Evolutionary conservation across 2,888 invertebrate species (phyloP).

Genomic region (Melinaea menophilus): DNA sequence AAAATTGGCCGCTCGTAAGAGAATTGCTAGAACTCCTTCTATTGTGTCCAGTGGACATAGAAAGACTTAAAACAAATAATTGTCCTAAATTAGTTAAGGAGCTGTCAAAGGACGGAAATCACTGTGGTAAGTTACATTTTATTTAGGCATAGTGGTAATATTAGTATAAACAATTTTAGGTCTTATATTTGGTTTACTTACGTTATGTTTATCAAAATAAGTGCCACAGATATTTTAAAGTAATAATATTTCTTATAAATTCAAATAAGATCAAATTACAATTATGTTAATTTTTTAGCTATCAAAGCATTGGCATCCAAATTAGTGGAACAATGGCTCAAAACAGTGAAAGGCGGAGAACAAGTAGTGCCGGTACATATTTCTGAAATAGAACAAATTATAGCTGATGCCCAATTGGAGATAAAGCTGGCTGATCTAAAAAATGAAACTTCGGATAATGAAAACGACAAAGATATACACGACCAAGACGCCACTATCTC

Average conservation of each 20-base stretch:
- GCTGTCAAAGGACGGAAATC: conserved; percentile 88
- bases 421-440: conserved; percentile 33
- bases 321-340: conserved; percentile 93
- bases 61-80: conserved; percentile 92
- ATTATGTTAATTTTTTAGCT: conserved; percentile 70
- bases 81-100: conserved; percentile 95
- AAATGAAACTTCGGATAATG: conserved; percentile 33
- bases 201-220: no score
- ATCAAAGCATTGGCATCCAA: conserved; percentile 87
- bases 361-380: conserved; percentile 67
- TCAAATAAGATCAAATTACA: no score
- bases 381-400: conserved; percentile 61
- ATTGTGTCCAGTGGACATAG: conserved; percentile 93
- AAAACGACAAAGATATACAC: conserved; percentile 26
- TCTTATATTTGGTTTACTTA: no score
- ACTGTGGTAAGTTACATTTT: conserved; percentile 82
- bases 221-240: no score
- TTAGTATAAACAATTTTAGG: conserved; percentile 26
- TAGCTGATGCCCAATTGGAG: conserved; percentile 50
- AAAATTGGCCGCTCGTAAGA: conserved; percentile 91
- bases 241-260: no score
- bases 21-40: conserved; percentile 91
- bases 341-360: conserved; percentile 90
- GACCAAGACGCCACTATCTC: conserved; percentile 29
- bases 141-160: conserved; percentile 11